These are phyloP conservation scores for Montipora cactus DNA, from an alignment of 64 coral and sea anemone species.

Conservation along the genomic window DNA sequence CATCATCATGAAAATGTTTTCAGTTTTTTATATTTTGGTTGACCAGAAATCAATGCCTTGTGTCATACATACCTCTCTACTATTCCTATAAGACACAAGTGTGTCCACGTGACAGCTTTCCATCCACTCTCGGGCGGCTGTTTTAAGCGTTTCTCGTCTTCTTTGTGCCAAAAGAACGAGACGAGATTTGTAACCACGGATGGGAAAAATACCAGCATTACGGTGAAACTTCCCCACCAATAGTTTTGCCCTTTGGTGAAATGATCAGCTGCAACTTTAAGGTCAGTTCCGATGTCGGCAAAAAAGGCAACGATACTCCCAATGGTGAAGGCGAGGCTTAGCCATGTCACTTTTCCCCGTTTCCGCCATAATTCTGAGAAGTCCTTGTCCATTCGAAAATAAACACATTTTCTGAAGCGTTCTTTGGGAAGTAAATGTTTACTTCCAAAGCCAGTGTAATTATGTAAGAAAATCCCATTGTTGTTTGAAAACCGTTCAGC, in stretches of 20 bases:
- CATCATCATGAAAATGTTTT: too few species aligned
- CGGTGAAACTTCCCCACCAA: slow-evolving; percentile 84
- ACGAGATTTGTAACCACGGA: slow-evolving; percentile 75
- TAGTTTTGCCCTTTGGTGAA: slow-evolving; percentile 45
- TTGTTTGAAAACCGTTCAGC: background rate
- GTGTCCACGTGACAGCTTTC: slow-evolving; percentile 58
- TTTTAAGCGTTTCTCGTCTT: slow-evolving; percentile 50
- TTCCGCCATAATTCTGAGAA: slow-evolving; percentile 78
- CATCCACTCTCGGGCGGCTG: slow-evolving; percentile 70
- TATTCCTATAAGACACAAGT: slow-evolving; percentile 71
- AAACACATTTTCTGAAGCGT: slow-evolving; percentile 66
- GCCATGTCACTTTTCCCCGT: slow-evolving; percentile 81
- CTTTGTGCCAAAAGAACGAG: slow-evolving; percentile 88
- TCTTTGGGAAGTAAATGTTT: slow-evolving; percentile 37
- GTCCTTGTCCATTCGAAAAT: slow-evolving; percentile 67
- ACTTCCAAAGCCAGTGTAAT: background rate
- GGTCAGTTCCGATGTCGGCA: slow-evolving; percentile 75
- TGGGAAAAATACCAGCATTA: slow-evolving; percentile 70
- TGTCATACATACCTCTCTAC: slow-evolving; percentile 62
- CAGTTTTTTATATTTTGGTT: too few species aligned
- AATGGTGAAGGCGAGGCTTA: slow-evolving; percentile 65
- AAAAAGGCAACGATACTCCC: slow-evolving; percentile 75
- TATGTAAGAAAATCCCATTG: background rate
- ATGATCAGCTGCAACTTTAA: slow-evolving; percentile 88
- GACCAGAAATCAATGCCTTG: background rate